Conservation (phyloP, 2,888 invertebrate species). For the Lomographa bimaculata region DNA sequence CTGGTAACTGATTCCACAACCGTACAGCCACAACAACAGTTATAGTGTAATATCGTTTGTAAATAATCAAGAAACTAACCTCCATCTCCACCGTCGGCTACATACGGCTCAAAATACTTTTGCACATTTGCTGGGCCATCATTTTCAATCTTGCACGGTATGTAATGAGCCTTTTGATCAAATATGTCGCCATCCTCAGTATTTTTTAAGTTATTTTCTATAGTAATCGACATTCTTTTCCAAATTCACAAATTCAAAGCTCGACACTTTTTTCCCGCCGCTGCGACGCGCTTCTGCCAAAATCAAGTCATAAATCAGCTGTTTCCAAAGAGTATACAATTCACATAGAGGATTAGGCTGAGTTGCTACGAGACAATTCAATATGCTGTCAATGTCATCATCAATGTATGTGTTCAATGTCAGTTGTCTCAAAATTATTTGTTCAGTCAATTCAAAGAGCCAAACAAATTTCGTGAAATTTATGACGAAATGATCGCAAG, state of each 20-base stretch:
- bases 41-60: too few relatives aligned
- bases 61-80: too few relatives aligned
- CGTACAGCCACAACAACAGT: too few relatives aligned
- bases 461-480: conserved; percentile 38
- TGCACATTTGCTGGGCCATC: conserved; percentile 87
- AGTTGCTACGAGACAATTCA: too few relatives aligned
- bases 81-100: conserved; percentile 65
- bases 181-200: conserved; percentile 58
- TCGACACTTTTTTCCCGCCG: too few relatives aligned
- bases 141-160: conserved; percentile 88
- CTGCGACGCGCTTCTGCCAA: too few relatives aligned
- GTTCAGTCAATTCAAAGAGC: conserved; percentile 16
- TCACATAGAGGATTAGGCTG: too few relatives aligned
- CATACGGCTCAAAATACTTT: conserved; percentile 86
- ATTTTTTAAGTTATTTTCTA: conserved; percentile 84
- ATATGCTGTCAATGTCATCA: conserved; percentile 3
- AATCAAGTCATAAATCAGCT: too few relatives aligned
- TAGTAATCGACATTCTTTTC: conserved; percentile 78
- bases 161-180: conserved; percentile 83
- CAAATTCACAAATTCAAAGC: too few relatives aligned
- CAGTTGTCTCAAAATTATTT: background rate
- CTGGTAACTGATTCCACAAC: too few relatives aligned
- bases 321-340: too few relatives aligned
- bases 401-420: too few relatives aligned
- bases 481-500: conserved; percentile 47